phyloP scores from a whole-genome alignment of 2,113 vertebrate species.

The Lontra canadensis region DNA sequence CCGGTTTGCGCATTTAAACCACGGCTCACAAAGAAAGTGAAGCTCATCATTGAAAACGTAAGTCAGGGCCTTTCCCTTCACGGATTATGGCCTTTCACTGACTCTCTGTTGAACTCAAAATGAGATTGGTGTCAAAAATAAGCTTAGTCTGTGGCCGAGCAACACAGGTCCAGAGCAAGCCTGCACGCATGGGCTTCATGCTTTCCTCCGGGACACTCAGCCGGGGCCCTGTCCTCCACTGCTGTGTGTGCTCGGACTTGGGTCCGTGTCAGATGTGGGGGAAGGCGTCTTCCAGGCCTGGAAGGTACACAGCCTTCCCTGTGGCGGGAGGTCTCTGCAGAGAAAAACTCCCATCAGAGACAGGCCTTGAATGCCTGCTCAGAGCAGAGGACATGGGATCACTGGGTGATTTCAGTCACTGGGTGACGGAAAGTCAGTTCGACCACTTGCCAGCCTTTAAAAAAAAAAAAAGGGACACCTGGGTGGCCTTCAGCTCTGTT shows the following conservation, averaged over 20 bases:
- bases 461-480: background rate
- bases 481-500: too few species aligned
- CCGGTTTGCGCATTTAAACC: background rate
- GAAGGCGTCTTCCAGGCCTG: background rate
- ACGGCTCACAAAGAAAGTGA: background rate
- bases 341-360: background rate
- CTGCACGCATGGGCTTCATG: accelerated
- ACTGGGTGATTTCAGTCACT: background rate
- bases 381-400: background rate
- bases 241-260: background rate
- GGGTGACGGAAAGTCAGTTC: background rate
- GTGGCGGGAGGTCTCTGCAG: too few species aligned
- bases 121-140: background rate
- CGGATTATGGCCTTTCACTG: background rate
- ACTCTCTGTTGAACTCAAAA: background rate
- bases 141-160: background rate
- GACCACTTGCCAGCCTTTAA: background rate
- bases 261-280: accelerated
- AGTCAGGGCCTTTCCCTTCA: background rate
- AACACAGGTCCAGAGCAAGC: background rate
- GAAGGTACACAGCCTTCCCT: accelerated
- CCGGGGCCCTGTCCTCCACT: accelerated
- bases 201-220: too few species aligned
- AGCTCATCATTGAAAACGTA: background rate
- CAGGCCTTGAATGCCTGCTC: background rate